A percentile compares a stretch with the other conserved stretches of the same genome.
These are phyloP conservation scores for Caenorhabditis becei DNA, from an alignment of 2,888 invertebrate species.

Conservation along the genomic window DNA sequence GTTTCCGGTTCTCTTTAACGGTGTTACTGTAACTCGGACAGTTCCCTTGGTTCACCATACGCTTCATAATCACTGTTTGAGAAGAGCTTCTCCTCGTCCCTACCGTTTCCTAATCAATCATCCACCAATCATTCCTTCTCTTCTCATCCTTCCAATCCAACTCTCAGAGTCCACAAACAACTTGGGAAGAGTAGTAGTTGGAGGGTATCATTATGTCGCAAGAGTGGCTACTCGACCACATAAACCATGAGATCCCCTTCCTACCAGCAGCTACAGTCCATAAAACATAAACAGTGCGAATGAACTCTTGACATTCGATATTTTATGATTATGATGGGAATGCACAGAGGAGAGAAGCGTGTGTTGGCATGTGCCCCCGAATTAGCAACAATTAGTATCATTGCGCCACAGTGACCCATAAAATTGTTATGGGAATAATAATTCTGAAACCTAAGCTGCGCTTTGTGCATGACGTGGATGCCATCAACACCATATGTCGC, in stretches of 20 bases:
- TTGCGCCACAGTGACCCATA: constrained; percentile 35
- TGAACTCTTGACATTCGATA: constrained; percentile 14
- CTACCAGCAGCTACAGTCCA: constrained; percentile 5
- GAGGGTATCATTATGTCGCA: constrained; percentile 35
- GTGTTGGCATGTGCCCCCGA: constrained; percentile 2
- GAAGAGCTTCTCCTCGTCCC: no score
- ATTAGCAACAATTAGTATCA: constrained; percentile 49
- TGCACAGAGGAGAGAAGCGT: not conserved
- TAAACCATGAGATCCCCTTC: constrained; percentile 23
- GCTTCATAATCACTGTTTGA: no score
- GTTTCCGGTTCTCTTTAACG: no score
- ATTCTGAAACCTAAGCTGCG: constrained; percentile 36
- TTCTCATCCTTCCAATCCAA: not conserved
- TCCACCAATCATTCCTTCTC: not conserved
- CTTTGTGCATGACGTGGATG: not conserved
- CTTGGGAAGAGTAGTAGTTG: not conserved
- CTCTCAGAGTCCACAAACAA: constrained; percentile 18
- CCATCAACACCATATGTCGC: constrained; percentile 31
- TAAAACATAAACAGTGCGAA: constrained; percentile 20
- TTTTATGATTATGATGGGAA: constrained; percentile 6
- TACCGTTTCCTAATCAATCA: constrained; percentile 37
- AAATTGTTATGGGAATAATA: constrained; percentile 26
- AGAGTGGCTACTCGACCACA: not conserved
- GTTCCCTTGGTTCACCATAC: no score
- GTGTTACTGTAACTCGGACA: no score